Conservation (phyloP, 2,113 vertebrate species). For the Rhinichthys klamathensis region DNA sequence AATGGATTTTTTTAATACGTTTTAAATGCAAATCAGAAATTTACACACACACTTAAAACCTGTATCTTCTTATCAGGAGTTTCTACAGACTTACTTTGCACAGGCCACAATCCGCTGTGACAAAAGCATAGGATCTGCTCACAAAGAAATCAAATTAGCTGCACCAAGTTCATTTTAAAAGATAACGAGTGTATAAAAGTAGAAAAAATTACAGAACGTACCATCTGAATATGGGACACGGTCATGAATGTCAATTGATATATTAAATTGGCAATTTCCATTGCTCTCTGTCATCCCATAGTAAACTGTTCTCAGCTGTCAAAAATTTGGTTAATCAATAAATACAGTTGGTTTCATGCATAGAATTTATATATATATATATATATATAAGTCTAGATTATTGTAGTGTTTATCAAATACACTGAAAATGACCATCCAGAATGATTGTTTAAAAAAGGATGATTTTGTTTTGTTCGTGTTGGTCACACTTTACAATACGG, state of each 20-base stretch:
- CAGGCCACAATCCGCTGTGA: slow-evolving; percentile 81
- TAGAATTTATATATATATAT: neutral
- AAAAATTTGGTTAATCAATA: neutral
- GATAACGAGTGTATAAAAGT: neutral
- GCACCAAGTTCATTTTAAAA: neutral
- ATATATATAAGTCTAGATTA: neutral
- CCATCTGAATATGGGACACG: neutral
- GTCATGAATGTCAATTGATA: slow-evolving; percentile 60
- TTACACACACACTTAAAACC: neutral
- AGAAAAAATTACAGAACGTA: slow-evolving; percentile 15
- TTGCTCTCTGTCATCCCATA: slow-evolving; percentile 76
- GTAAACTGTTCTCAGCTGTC: slow-evolving; percentile 85
- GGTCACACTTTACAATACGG: too few relatives aligned
- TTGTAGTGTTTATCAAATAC: neutral
- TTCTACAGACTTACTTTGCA: slow-evolving; percentile 81
- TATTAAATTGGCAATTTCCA: slow-evolving; percentile 83
- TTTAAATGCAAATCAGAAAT: neutral
- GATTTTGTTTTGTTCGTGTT: too few relatives aligned
- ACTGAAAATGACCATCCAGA: neutral
- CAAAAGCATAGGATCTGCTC: slow-evolving; percentile 57
- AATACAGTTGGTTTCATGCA: neutral
- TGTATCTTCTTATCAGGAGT: neutral
- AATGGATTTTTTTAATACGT: slow-evolving; percentile 13
- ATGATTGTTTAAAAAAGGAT: too few relatives aligned
- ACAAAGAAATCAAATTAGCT: slow-evolving; percentile 20